Conservation (phyloP, 1,140 invertebrate species). For the Vollenhovia emeryi region DNA sequence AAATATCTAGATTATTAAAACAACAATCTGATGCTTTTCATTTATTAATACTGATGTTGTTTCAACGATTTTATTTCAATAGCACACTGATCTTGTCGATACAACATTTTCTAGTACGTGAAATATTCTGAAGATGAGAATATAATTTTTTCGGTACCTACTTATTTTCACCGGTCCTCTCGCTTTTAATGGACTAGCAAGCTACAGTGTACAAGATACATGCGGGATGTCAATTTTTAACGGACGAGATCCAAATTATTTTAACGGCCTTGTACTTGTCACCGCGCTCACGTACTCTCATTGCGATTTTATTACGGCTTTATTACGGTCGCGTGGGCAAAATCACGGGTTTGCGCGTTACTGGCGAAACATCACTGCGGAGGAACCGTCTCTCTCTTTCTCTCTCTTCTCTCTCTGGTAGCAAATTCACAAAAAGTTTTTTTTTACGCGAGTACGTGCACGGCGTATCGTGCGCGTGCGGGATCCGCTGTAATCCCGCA, state of each 20-base stretch:
- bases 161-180: background rate
- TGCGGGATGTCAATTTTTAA: background rate
- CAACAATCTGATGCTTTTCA: too few relatives aligned
- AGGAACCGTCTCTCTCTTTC: background rate
- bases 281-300: conserved; percentile 16
- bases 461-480: background rate
- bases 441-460: conserved; percentile 24
- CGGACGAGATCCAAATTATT: background rate
- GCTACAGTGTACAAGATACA: background rate
- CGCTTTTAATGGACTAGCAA: background rate
- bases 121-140: too few relatives aligned
- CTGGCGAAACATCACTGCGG: too few relatives aligned
- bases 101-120: too few relatives aligned
- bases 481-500: conserved; percentile 2
- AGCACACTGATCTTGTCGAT: too few relatives aligned
- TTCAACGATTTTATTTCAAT: too few relatives aligned
- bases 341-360: conserved; percentile 1
- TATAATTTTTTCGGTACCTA: too few relatives aligned
- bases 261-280: background rate
- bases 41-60: too few relatives aligned
- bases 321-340: conserved; percentile 24
- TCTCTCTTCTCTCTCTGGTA: background rate
- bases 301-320: conserved; percentile 21
- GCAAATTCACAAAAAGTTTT: background rate
- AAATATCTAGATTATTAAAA: too few relatives aligned